Conservation (phyloP, 2,888 invertebrate species). For the Tribolium freemani region DNA sequence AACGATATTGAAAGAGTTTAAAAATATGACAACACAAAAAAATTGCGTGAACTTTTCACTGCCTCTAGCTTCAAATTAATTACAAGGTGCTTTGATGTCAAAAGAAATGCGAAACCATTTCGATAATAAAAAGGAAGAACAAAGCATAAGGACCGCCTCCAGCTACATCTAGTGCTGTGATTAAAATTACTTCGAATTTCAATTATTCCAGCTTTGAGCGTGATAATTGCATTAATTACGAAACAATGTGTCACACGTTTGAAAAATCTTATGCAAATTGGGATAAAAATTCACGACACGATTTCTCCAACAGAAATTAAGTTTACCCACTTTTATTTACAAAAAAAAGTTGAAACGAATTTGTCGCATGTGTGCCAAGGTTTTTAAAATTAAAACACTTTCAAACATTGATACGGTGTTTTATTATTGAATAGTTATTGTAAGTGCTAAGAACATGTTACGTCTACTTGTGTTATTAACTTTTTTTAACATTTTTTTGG, state of each 20-base stretch:
- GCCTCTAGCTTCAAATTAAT: conserved; percentile 44
- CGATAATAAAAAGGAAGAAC: conserved; percentile 33
- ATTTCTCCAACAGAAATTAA: background rate
- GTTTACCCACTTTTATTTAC: background rate
- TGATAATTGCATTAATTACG: conserved; percentile 30
- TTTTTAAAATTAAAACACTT: background rate
- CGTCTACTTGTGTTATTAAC: too few species aligned
- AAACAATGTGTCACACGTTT: too few species aligned
- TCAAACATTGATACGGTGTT: too few species aligned
- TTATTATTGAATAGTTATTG: too few species aligned
- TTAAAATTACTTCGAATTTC: conserved; percentile 33
- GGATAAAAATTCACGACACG: background rate
- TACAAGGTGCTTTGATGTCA: conserved; percentile 47
- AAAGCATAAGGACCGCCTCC: conserved; percentile 23
- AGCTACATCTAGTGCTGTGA: conserved; percentile 27
- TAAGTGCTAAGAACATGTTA: too few species aligned
- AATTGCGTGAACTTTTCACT: too few species aligned
- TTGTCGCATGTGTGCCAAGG: background rate
- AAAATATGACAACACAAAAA: too few species aligned
- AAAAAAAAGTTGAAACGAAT: background rate
- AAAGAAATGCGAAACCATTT: conserved; percentile 36
- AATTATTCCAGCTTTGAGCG: conserved; percentile 13
- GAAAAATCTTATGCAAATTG: too few species aligned
- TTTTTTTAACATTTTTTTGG: too few species aligned
- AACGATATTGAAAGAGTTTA: background rate